Base-by-base conservation (phyloP, 64 coral and sea anemone species). In the Stichodactyla mertensii region DNA sequence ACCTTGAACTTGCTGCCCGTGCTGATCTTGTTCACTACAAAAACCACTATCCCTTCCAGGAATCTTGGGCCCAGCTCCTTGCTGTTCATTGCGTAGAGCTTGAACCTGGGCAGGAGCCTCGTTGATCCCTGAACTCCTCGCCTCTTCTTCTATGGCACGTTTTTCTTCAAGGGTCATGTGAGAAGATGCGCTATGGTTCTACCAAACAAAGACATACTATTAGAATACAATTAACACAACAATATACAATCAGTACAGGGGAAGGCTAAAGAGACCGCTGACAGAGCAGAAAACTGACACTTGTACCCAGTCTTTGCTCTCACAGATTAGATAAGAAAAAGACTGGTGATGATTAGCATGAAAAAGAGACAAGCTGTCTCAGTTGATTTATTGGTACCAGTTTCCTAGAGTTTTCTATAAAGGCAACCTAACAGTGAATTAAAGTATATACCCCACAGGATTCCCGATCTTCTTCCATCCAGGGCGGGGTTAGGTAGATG, bases 401-500 rank as follows among this genome's bases (percentile, higher is more conserved):
- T 82, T n/a, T 9, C 9, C 13, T 15, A 61, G 59, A 22, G 62
- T n/a, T 66, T 66, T 66, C 62, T 7, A 66, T 13, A n/a, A 18
- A 66, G 62, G 62, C 9, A 66, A 22, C 18, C 62, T 20, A 66
- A 23, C 14, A 15, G 10, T 61, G 18, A 5, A 61, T 61, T 4
- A 61, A 13, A 18, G 7, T 9, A 77, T 88, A 90, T 81, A 93
- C 94, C 36, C 84, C 90, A 85, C 79, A 99, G 1, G 97, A 99
- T 56, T 92, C 84, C 16, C 84, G 79, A 19, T 94, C 97, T 16
- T 94, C 93, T 54, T 99, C 97, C 81, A 95, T 89, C 97, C 97
- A 99, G 8, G 97, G 97, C 58, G 97, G 97, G 13, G 97, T 99
- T 52, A 99, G 83, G 61, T 92, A 95, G 82, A 99, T 99, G 45